phyloP scores from a whole-genome alignment of 2,888 invertebrate species.

The Drosophila neonasuta region DNA sequence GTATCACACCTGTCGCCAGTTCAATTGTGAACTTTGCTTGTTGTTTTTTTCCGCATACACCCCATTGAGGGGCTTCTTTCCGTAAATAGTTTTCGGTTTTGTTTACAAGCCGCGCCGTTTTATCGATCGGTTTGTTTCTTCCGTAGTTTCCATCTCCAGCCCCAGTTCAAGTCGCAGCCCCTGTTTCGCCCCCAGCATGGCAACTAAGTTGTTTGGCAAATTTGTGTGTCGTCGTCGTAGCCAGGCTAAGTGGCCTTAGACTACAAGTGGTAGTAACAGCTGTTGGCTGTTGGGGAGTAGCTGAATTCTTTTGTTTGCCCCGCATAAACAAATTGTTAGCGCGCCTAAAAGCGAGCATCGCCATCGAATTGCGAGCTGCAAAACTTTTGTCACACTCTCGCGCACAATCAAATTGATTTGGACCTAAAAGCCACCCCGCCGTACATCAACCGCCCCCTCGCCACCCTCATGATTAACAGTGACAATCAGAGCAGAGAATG shows the following conservation, averaged over 20 bases:
- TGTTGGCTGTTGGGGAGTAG: conserved; percentile 22
- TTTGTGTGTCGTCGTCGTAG: conserved; percentile 39
- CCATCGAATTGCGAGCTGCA: conserved; percentile 26
- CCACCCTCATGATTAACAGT: conserved; percentile 17
- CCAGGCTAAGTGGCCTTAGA: conserved; percentile 15
- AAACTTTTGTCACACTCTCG: conserved; percentile 60
- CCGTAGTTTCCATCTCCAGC: neutral
- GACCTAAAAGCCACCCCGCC: conserved; percentile 18
- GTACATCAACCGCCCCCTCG: neutral
- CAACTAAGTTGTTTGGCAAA: conserved; percentile 33
- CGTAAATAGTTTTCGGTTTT: conserved; percentile 51
- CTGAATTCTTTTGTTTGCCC: conserved; percentile 40
- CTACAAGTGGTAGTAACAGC: conserved; percentile 25
- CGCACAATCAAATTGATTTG: conserved; percentile 68
- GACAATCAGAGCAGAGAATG: conserved; percentile 70
- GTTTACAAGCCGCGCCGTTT: conserved; percentile 40
- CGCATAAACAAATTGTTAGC: conserved; percentile 60
- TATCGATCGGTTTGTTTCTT: conserved; percentile 49
- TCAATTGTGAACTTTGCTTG: neutral
- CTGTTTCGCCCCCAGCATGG: neutral
- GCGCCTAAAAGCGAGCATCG: conserved; percentile 18
- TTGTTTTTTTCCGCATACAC: conserved; percentile 4
- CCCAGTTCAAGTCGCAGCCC: too few relatives aligned
- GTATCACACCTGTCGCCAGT: conserved; percentile 12
- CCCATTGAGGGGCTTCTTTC: conserved; percentile 55